phyloP scores from a whole-genome alignment of 2,113 vertebrate species.

The Indicator indicator region DNA sequence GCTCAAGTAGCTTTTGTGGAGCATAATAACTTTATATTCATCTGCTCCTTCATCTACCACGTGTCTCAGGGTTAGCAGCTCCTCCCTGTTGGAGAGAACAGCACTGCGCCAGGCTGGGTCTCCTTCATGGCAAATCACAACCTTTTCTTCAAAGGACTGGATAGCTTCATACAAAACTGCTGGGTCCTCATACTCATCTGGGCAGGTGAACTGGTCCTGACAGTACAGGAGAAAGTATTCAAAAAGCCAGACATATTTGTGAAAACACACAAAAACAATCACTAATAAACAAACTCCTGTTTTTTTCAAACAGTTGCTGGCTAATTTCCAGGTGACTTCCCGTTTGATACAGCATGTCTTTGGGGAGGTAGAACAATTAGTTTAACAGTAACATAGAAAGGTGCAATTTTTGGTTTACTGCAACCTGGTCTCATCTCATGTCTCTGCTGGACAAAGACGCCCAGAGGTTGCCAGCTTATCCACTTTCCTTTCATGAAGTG shows the following conservation, averaged over 20 bases:
- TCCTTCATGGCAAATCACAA: conserved; percentile 96
- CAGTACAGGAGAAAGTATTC: neutral
- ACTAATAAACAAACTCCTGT: neutral
- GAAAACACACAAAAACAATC: neutral
- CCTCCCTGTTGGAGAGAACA: conserved; percentile 90
- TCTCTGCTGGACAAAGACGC: neutral
- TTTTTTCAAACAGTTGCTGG: neutral
- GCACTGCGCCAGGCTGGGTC: conserved; percentile 95
- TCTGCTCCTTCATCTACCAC: conserved; percentile 94
- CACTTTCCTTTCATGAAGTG: neutral
- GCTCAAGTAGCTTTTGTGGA: conserved; percentile 93
- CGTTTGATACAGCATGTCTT: neutral
- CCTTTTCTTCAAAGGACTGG: conserved; percentile 87
- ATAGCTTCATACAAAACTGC: conserved; percentile 90
- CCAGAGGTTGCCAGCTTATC: neutral
- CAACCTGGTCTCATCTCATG: neutral
- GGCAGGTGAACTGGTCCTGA: conserved; percentile 97
- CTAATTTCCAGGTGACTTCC: neutral
- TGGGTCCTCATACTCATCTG: conserved; percentile 95
- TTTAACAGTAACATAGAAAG: neutral
- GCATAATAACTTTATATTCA: conserved; percentile 98
- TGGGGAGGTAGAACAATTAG: neutral
- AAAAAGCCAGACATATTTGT: neutral
- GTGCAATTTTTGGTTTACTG: neutral
- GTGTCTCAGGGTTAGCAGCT: conserved; percentile 93